Evolutionary conservation across 2,888 invertebrate genomes (phyloP), one percentile per base, ranked within the genome.

Genomic region (Hermaeophaga mercurialis): DNA sequence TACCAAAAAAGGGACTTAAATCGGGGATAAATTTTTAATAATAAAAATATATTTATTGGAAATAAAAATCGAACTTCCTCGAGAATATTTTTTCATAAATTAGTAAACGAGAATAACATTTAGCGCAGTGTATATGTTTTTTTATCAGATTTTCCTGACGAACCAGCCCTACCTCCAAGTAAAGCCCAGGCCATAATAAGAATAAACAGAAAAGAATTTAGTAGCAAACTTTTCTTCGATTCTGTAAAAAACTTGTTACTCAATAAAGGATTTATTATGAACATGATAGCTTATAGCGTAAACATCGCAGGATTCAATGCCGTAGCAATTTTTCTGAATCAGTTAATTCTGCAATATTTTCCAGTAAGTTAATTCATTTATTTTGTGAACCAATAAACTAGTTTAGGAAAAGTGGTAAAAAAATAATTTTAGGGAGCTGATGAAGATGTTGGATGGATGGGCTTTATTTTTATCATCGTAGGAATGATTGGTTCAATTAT

Each of bases 301-400:
- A 97, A 96, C 79, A 92, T 96, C n/a, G 96, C 96, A 1, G 91
- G 91, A 4, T 96, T 95, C 78, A 96, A 96, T 74, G 96, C 94
- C 22, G 90, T 97, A 66, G 94, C 95, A 1, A 97, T 96, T 0
- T 83, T 96, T 33, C 84, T 96, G 44, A 94, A 92, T 76, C 89
- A 89, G 78, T 87, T 96, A 69, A 85, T 96, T 22, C 79, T 92
- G 11, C 78, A 80, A 56, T 88, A 94, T 75, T 94, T 90, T 78
- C 87, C 88, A 68, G 91, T 90, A 76, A 54, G 49, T 41, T 7
- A 14, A 9, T 22, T 22, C 7, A 5, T 22, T 36, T 3, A 19
- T 41, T 9, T 17, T 9, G 2, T 3, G 15, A 9, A n/a, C 6
- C 18, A 39, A 3, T 6, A 9, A 2, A 18, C 8, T 38, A n/a